These are phyloP conservation scores for Nomada hirtipes DNA, from an alignment of 2,888 invertebrate species.

Conservation along the genomic window DNA sequence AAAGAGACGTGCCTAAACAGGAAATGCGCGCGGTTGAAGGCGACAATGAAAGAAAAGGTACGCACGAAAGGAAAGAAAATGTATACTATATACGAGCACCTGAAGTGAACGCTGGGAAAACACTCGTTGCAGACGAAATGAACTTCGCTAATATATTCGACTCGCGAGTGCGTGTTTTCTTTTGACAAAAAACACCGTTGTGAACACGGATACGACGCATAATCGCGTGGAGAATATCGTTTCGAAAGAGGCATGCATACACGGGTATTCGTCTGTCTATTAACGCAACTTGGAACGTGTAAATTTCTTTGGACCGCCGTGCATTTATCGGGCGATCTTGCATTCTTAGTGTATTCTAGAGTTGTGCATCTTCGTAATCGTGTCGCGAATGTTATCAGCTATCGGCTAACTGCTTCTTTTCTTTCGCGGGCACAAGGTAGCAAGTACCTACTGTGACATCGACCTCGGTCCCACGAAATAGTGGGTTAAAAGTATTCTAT, in stretches of 20 bases:
- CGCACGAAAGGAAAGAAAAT: too few species aligned
- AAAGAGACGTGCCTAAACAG: not conserved
- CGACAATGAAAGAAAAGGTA: constrained; percentile 6
- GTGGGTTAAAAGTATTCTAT: constrained; percentile 16
- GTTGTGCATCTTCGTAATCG: constrained; percentile 51
- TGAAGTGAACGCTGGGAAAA: constrained; percentile 22
- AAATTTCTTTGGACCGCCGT: constrained; percentile 23
- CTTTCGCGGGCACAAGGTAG: constrained; percentile 17
- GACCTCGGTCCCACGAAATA: not conserved
- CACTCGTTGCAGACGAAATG: constrained; percentile 2
- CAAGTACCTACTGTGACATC: not conserved
- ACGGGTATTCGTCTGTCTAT: constrained; percentile 13
- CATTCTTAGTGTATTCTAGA: constrained; percentile 28
- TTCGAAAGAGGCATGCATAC: not conserved
- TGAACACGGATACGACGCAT: not conserved
- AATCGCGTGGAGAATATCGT: constrained; percentile 6
- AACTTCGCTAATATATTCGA: constrained; percentile 15
- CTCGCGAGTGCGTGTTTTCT: not conserved
- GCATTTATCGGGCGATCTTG: constrained; percentile 24
- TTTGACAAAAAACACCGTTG: constrained; percentile 38
- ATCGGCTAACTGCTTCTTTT: constrained; percentile 45
- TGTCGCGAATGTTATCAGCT: constrained; percentile 60
- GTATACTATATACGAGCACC: not conserved
- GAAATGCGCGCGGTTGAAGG: not conserved
- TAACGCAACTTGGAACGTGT: constrained; percentile 19